Evolutionary conservation across 2,888 invertebrate genomes (phyloP).

Genomic region (Notodonta ziczac): DNA sequence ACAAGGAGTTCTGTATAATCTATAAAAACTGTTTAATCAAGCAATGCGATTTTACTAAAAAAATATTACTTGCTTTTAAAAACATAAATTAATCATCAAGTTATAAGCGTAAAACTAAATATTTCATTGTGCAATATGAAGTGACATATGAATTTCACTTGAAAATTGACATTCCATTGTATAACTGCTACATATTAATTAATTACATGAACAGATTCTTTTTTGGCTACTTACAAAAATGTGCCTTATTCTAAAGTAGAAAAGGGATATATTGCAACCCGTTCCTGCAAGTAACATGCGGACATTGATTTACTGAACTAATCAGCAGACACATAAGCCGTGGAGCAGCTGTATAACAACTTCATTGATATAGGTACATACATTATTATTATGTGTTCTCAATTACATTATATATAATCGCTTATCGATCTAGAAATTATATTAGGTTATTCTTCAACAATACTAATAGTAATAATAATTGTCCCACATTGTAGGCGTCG

Average conservation of each 20-base stretch:
- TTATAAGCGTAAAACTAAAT: constrained; percentile 19
- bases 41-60: constrained; percentile 37
- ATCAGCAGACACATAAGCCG: constrained; percentile 32
- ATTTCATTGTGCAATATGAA: constrained; percentile 41
- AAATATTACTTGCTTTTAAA: constrained; percentile 35
- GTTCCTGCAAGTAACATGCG: constrained; percentile 24
- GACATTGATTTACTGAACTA: constrained; percentile 21
- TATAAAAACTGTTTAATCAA: constrained; percentile 31
- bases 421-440: constrained; percentile 40
- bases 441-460: constrained; percentile 40
- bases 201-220: neutral
- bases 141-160: constrained; percentile 21
- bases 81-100: constrained; percentile 20
- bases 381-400: constrained; percentile 8
- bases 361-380: constrained; percentile 27
- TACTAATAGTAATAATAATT: constrained; percentile 2
- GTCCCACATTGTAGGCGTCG: neutral
- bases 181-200: constrained; percentile 20
- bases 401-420: constrained; percentile 32
- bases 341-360: constrained; percentile 27
- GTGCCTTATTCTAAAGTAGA: constrained; percentile 7
- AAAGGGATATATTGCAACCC: constrained; percentile 13
- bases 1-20: constrained; percentile 38
- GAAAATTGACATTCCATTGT: constrained; percentile 35
- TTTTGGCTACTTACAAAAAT: constrained; percentile 20